A percentile compares a stretch with the other conserved stretches of the same genome.
Evolutionary conservation across 2,113 vertebrate species (phyloP).

Genomic region (Craseonycteris thonglongyai): DNA sequence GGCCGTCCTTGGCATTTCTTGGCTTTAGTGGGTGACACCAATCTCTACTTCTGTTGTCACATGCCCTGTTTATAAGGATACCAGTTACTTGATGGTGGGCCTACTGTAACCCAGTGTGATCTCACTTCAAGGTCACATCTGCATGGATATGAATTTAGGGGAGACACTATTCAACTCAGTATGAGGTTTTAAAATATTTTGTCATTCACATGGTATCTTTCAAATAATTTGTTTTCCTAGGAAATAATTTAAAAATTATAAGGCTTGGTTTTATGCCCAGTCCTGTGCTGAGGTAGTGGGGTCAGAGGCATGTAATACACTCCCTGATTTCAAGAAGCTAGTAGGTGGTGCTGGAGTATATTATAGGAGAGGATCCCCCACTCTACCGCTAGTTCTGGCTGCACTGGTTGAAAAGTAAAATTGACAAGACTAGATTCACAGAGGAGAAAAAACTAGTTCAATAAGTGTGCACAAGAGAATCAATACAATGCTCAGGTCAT

Average conservation of each 20-base stretch:
- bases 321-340: background rate
- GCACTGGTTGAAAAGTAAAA: no score
- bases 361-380: no score
- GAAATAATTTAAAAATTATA: background rate
- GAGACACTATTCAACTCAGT: background rate
- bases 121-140: background rate
- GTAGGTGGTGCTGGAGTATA: no score
- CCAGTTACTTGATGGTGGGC: background rate
- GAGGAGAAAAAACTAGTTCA: no score
- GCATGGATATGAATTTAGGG: background rate
- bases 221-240: background rate
- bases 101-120: background rate
- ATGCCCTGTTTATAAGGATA: background rate
- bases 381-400: no score
- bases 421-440: no score
- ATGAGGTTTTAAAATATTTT: background rate
- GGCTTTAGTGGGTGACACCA: background rate
- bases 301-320: background rate
- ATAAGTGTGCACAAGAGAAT: no score
- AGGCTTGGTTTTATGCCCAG: background rate
- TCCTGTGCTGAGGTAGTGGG: background rate
- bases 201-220: background rate
- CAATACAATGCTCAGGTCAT: no score
- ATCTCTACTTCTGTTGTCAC: background rate
- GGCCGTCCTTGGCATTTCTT: fast-evolving